Conservation (phyloP, 2,888 invertebrate genomes). For the Ptilodon capucinus region DNA sequence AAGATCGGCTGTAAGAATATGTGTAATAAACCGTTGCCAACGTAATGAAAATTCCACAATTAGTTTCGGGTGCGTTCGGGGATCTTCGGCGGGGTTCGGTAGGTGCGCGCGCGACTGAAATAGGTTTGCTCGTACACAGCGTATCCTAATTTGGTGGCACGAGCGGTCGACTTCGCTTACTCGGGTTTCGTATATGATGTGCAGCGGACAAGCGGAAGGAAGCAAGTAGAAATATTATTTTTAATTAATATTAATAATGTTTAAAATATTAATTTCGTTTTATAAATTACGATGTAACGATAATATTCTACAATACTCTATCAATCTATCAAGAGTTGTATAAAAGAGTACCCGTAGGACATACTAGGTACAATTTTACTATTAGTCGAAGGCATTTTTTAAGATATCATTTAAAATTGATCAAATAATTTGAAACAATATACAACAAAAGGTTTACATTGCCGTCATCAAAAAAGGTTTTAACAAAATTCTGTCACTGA, state of each 20-base stretch:
- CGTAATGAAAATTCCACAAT: slow-evolving; percentile 61
- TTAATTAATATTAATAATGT: background rate
- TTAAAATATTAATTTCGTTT: background rate
- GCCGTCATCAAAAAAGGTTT: background rate
- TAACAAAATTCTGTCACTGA: background rate
- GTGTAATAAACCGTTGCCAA: slow-evolving; percentile 45
- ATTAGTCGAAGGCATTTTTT: background rate
- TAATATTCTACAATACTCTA: too few species aligned
- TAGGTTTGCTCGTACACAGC: slow-evolving; percentile 62
- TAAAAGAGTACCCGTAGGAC: too few species aligned
- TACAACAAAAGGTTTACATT: background rate
- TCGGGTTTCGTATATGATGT: slow-evolving; percentile 50
- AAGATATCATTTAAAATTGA: background rate
- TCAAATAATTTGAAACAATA: background rate
- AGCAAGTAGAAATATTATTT: background rate
- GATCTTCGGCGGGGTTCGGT: slow-evolving; percentile 50
- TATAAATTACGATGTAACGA: too few species aligned
- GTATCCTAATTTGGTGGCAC: slow-evolving; percentile 84
- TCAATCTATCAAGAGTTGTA: too few species aligned
- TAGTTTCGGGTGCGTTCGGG: slow-evolving; percentile 65
- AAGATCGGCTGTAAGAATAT: slow-evolving; percentile 34
- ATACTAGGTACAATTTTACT: too few species aligned
- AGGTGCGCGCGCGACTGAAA: slow-evolving; percentile 70
- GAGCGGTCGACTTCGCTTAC: slow-evolving; percentile 59
- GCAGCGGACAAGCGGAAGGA: slow-evolving; percentile 31